A percentile compares a stretch with the other conserved stretches of the same genome.
These are phyloP conservation scores for Cyclophora albipunctata DNA, from an alignment of 2,888 invertebrate genomes.

Conservation along the genomic window DNA sequence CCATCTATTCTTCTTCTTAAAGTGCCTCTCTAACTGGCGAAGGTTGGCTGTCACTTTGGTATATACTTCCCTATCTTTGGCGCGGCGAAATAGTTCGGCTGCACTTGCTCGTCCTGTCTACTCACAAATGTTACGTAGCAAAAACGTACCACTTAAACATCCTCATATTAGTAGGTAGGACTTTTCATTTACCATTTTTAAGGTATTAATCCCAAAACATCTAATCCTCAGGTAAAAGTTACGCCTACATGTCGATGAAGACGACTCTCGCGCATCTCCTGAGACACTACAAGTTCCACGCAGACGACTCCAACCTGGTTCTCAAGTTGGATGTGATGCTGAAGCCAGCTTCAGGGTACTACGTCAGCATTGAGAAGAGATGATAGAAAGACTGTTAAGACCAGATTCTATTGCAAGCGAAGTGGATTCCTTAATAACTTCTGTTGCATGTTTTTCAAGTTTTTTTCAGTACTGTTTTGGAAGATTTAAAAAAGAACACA, in stretches of 20 bases:
- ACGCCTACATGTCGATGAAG: constrained; percentile 11
- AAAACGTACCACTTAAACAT: no score
- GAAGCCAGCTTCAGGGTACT: constrained; percentile 5
- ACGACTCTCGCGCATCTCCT: constrained; percentile 5
- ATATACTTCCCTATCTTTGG: no score
- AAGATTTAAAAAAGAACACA: neutral
- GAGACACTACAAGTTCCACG: constrained; percentile 4
- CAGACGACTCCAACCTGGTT: constrained; percentile 3
- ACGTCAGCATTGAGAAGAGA: constrained; percentile 3
- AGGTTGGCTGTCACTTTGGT: no score
- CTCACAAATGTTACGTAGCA: no score
- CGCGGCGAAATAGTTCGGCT: no score
- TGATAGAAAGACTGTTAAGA: neutral
- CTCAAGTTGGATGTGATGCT: constrained; percentile 3
- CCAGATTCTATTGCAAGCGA: neutral
- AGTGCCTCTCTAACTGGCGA: no score
- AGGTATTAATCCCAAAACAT: no score
- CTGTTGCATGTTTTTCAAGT: neutral
- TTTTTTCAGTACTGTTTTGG: neutral
- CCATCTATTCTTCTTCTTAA: no score
- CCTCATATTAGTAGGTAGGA: no score
- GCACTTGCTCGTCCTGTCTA: no score
- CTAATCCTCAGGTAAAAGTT: constrained; percentile 11
- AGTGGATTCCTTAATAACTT: no score
- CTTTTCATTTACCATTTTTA: no score